Evolutionary conservation across 2,797 vertebrate species (phyloP), one percentile per base, ranked within the genome.

Genomic region (Halcyon leucocephala): DNA sequence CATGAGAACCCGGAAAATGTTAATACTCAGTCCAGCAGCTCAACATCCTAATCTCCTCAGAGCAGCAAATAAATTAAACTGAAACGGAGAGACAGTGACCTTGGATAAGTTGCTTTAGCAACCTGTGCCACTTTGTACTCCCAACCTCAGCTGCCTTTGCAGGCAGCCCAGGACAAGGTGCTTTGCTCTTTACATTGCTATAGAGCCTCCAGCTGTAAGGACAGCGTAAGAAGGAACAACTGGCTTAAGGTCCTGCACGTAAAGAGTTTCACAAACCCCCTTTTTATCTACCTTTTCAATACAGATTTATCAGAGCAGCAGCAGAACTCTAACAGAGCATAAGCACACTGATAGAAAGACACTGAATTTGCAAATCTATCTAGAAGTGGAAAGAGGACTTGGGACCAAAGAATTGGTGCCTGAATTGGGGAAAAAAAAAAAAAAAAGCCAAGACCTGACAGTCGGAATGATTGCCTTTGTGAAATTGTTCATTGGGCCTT

Each of bases 11-110:
- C 18, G 0, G 61, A n/a, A 93, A 86, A 91, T 33, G 54, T 81
- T 93, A 87, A 90, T 65, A 39, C 82, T 82, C 76, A 60, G 42
- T 6, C 66, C 82, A 78, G 54, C 52, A 86, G 76, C 96, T 94
- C 91, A 74, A 21, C 69, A 14, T 17, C 0, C 1, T 94, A 76
- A 95, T 93, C 92, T 94, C 91, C 79, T 96, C 92, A 62, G 87
- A 94, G 92, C 60, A 95, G 95, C 70, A 90, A 96, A 94, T 91
- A 91, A 94, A 96, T 89, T 69, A 88, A 93, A 90, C 28, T 49
- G 92, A 76, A 86, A 74, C 9, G 61, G 26, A 74, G 71, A 58
- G 13, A 72, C 17, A 7, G 35, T 65, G 85, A 96, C 93, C 94
- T 95, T 94, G 93, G 57, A 14, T 39, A 69, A 72, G 66, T 35